Conservation (phyloP, 2,797 vertebrate genomes). For the Varecia variegata region DNA sequence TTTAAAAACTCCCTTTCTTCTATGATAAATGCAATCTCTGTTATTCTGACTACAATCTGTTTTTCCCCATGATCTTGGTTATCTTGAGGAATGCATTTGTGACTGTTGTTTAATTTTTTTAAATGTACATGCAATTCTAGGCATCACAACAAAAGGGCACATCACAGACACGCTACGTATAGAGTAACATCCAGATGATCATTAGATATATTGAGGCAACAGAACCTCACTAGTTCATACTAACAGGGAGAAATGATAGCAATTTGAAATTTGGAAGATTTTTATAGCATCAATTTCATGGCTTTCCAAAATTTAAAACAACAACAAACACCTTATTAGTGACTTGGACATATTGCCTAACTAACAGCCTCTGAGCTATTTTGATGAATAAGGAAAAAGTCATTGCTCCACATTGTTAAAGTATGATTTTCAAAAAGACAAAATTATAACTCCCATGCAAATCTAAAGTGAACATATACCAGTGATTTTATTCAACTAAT, state of each 20-base stretch:
- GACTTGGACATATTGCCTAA: neutral
- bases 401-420: neutral
- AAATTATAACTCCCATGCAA: neutral
- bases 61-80: neutral
- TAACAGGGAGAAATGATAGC: neutral
- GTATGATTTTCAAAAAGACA: neutral
- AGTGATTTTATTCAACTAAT: neutral
- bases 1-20: slow-evolving; percentile 56
- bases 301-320: neutral
- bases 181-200: neutral
- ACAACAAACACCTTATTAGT: neutral
- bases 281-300: neutral
- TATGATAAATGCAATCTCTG: neutral
- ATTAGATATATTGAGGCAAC: neutral
- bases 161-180: neutral
- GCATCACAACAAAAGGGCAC: neutral
- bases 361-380: neutral
- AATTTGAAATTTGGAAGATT: neutral
- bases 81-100: slow-evolving; percentile 37
- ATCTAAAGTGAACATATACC: slow-evolving; percentile 9
- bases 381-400: neutral
- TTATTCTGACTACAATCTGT: neutral
- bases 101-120: neutral
- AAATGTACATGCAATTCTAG: neutral
- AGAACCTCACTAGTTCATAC: neutral